Evolutionary conservation across 1,140 invertebrate species (phyloP).

Genomic region (Drosophila funebris): DNA sequence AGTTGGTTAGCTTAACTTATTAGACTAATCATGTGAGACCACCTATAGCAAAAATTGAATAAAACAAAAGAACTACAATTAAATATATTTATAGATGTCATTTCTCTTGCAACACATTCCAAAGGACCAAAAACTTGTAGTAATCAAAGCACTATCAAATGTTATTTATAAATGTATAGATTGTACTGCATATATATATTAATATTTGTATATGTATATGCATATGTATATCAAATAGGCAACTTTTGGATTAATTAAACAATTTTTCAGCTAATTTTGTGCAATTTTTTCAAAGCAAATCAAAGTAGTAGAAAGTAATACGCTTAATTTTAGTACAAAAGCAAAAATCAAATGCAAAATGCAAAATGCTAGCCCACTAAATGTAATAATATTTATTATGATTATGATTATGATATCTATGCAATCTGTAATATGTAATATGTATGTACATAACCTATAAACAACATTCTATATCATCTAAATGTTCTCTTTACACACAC

Average conservation of each 20-base stretch:
- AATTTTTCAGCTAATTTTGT: slow-evolving; percentile 35
- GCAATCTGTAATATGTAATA: slow-evolving; percentile 22
- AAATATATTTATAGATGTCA: slow-evolving; percentile 43
- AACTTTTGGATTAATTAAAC: slow-evolving; percentile 16
- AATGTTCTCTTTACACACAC: slow-evolving; percentile 20
- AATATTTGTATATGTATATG: too few species aligned
- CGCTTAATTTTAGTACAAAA: slow-evolving; percentile 80
- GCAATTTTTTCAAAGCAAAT: slow-evolving; percentile 38
- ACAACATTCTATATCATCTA: slow-evolving; percentile 15
- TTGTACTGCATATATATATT: slow-evolving; percentile 27
- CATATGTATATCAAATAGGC: slow-evolving; percentile 5
- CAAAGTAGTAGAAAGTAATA: slow-evolving; percentile 49
- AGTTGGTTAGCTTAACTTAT: slow-evolving; percentile 5
- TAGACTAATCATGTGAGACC: slow-evolving; percentile 43
- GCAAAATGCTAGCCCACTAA: slow-evolving; percentile 62
- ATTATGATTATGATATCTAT: slow-evolving; percentile 41
- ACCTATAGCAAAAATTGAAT: slow-evolving; percentile 36
- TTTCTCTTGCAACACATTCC: slow-evolving; percentile 70
- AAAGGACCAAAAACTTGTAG: slow-evolving; percentile 66
- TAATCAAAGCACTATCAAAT: slow-evolving; percentile 22
- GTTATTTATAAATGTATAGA: slow-evolving; percentile 43
- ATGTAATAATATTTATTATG: slow-evolving; percentile 58
- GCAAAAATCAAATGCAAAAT: slow-evolving; percentile 46
- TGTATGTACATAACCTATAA: slow-evolving; percentile 11
- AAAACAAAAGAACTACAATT: neutral